Percentiles rank a stretch among this genome's conserved stretches.
Conservation (phyloP, 2,113 vertebrate genomes). For the Pedionomus torquatus region DNA sequence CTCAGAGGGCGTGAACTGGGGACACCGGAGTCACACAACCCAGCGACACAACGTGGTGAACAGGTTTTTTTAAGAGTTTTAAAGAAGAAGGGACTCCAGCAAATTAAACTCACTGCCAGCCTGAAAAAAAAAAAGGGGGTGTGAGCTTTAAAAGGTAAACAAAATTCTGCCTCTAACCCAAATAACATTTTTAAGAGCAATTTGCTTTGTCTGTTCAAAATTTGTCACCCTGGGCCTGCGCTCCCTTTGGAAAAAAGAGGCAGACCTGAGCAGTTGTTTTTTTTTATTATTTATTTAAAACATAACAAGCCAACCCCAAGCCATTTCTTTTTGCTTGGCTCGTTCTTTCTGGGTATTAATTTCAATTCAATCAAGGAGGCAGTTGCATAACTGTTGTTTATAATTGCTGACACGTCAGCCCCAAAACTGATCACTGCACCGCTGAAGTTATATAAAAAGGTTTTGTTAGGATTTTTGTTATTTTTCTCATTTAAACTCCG, state of each 20-base stretch:
- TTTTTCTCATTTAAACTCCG: neutral
- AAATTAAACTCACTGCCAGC: neutral
- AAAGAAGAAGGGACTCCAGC: neutral
- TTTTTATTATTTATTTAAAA: neutral
- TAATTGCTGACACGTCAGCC: conserved; percentile 55
- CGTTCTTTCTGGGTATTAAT: conserved; percentile 33
- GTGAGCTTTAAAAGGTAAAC: neutral
- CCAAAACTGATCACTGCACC: neutral
- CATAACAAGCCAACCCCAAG: neutral
- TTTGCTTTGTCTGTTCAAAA: neutral
- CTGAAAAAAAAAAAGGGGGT: neutral
- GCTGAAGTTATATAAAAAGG: conserved; percentile 47
- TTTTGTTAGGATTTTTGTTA: neutral
- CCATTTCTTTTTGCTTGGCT: conserved; percentile 17
- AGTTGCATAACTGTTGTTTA: conserved; percentile 63
- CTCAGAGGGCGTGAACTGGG: rapidly evolving
- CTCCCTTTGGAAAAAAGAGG: neutral
- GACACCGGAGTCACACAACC: neutral
- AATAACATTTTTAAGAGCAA: neutral
- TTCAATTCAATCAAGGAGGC: conserved; percentile 46
- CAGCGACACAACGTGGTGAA: rapidly evolving
- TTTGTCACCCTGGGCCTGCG: neutral
- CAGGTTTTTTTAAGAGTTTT: neutral
- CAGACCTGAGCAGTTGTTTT: neutral
- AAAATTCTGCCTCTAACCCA: neutral